These are phyloP conservation scores for Erannis defoliaria DNA, from an alignment of 2,888 invertebrate genomes.

Conservation along the genomic window DNA sequence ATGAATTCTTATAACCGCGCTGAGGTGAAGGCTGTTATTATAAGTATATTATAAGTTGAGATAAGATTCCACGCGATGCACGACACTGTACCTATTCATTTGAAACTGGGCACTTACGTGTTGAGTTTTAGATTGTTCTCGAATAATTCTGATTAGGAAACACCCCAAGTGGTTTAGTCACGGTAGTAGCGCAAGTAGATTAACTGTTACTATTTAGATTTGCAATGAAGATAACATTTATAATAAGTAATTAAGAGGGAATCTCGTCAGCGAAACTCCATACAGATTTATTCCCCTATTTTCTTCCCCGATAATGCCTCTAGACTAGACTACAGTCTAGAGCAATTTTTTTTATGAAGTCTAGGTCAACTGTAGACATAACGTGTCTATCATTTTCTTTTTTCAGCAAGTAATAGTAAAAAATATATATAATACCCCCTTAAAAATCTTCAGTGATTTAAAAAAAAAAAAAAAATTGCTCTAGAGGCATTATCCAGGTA, in stretches of 20 bases:
- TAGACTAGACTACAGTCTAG: no score
- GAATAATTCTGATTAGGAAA: slow-evolving; percentile 48
- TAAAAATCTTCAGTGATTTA: neutral
- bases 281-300: no score
- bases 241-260: neutral
- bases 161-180: slow-evolving; percentile 9
- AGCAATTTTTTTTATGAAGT: no score
- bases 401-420: no score
- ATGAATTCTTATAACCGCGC: slow-evolving; percentile 62
- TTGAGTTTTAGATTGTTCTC: slow-evolving; percentile 38
- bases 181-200: slow-evolving; percentile 10
- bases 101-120: slow-evolving; percentile 42
- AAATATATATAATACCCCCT: no score
- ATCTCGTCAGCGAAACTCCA: no score
- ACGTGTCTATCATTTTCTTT: no score
- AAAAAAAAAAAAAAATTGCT: no score
- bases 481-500: no score
- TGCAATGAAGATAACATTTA: slow-evolving; percentile 4
- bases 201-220: slow-evolving; percentile 8
- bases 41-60: slow-evolving; percentile 75
- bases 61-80: slow-evolving; percentile 72
- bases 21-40: slow-evolving; percentile 66
- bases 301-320: no score
- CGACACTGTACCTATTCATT: slow-evolving; percentile 58
- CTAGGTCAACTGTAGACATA: no score